A percentile compares a stretch with the other conserved stretches of the same genome.
Conservation (phyloP, 2,888 invertebrate genomes). For the Scotopteryx bipunctaria region DNA sequence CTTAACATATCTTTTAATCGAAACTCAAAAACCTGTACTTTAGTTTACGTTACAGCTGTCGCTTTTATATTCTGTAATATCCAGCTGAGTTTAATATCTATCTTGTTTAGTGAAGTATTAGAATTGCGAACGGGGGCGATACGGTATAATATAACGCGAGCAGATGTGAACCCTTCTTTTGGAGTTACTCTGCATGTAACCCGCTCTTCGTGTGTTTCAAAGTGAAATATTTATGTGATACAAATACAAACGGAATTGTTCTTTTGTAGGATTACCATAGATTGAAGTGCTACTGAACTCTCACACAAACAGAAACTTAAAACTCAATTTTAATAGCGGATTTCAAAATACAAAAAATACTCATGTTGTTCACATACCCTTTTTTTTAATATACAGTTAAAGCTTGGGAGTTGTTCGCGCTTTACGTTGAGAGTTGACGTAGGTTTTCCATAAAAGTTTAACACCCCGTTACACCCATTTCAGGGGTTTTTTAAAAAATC, state of each 20-base stretch:
- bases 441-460: no score
- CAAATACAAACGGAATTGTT: slow-evolving; percentile 37
- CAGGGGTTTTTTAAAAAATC: no score
- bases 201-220: slow-evolving; percentile 29
- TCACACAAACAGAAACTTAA: no score
- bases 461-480: no score
- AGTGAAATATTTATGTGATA: slow-evolving; percentile 42
- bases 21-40: slow-evolving; percentile 14
- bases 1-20: not conserved
- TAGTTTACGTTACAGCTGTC: slow-evolving; percentile 62
- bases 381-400: no score
- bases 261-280: no score
- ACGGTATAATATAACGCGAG: slow-evolving; percentile 42
- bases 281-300: no score
- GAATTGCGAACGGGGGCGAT: slow-evolving; percentile 50
- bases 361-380: no score
- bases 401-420: no score
- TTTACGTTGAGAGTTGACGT: no score
- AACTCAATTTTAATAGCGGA: no score
- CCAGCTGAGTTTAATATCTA: slow-evolving; percentile 65
- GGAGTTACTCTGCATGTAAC: slow-evolving; percentile 28
- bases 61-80: slow-evolving; percentile 60
- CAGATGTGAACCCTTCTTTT: slow-evolving; percentile 51
- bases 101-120: slow-evolving; percentile 58
- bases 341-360: no score